phyloP scores from a whole-genome alignment of 2,113 vertebrate species.

The Anhinga rufa region DNA sequence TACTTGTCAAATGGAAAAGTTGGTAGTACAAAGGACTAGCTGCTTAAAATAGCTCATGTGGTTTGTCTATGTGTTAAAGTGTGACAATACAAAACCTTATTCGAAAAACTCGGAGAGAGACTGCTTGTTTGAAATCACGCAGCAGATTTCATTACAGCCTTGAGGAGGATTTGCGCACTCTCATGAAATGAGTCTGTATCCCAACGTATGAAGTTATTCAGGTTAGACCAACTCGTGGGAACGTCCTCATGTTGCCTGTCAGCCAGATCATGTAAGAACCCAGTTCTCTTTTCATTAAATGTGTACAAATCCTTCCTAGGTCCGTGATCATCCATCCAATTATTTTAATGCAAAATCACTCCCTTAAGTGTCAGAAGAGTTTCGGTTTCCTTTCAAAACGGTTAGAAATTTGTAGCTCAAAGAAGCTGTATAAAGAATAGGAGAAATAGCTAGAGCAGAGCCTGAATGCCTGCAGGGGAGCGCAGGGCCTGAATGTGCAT shows the following conservation, averaged over 20 bases:
- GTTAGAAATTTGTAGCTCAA: background rate
- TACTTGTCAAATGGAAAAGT: background rate
- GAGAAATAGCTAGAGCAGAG: background rate
- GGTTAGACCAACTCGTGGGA: no score
- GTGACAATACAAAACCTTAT: background rate
- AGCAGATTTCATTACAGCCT: background rate
- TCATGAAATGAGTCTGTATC: background rate
- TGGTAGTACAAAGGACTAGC: background rate
- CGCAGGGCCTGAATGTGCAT: fast-evolving
- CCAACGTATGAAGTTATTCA: background rate
- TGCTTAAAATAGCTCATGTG: background rate
- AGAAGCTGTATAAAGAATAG: background rate
- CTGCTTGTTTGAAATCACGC: no score
- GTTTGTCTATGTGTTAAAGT: background rate
- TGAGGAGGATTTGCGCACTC: background rate
- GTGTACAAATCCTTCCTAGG: background rate
- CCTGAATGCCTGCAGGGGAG: background rate
- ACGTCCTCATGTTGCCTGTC: background rate
- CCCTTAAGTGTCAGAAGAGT: background rate
- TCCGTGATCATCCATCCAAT: background rate
- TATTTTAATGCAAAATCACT: background rate
- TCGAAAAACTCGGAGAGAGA: background rate
- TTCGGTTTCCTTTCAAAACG: background rate
- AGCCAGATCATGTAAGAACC: background rate
- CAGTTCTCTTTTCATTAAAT: background rate